Percentiles rank a stretch among this genome's conserved stretches.
phyloP scores from a whole-genome alignment of 1,140 invertebrate species.

The Muscidifurax raptorellus region DNA sequence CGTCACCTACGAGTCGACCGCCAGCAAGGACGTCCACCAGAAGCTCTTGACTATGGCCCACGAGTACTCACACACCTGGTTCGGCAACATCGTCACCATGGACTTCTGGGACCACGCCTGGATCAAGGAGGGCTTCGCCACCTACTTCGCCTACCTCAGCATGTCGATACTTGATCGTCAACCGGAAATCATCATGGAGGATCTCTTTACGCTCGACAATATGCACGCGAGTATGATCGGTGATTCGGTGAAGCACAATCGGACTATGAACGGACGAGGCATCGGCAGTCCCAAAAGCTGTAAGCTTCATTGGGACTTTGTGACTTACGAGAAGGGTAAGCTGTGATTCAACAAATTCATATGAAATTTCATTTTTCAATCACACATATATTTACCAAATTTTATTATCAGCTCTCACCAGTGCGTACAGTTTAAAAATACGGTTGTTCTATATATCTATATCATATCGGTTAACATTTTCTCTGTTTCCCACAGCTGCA shows the following conservation, averaged over 20 bases:
- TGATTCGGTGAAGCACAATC: slow-evolving; percentile 82
- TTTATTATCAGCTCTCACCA: no score
- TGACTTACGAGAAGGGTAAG: slow-evolving; percentile 83
- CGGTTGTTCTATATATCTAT: slow-evolving; percentile 43
- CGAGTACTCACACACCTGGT: slow-evolving; percentile 90
- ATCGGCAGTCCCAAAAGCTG: slow-evolving; percentile 82
- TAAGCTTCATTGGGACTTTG: slow-evolving; percentile 84
- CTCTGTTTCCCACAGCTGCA: slow-evolving; percentile 74
- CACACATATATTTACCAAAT: no score
- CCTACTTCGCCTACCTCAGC: slow-evolving; percentile 84
- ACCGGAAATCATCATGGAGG: slow-evolving; percentile 87
- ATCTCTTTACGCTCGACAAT: slow-evolving; percentile 84
- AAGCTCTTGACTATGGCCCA: slow-evolving; percentile 84
- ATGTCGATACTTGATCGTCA: slow-evolving; percentile 66
- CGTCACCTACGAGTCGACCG: slow-evolving; percentile 78
- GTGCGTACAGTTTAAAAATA: no score
- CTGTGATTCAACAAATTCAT: no score
- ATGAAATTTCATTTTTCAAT: no score
- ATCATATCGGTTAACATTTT: not conserved
- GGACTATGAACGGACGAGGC: slow-evolving; percentile 84
- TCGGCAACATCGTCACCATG: slow-evolving; percentile 87
- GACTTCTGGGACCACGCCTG: slow-evolving; percentile 86
- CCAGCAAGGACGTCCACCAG: slow-evolving; percentile 75
- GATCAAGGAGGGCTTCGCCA: slow-evolving; percentile 90
- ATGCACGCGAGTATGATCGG: slow-evolving; percentile 76